A percentile compares a stretch with the other conserved stretches of the same genome.
Conservation (phyloP, 2,888 invertebrate genomes). For the Ichneumon xanthorius region DNA sequence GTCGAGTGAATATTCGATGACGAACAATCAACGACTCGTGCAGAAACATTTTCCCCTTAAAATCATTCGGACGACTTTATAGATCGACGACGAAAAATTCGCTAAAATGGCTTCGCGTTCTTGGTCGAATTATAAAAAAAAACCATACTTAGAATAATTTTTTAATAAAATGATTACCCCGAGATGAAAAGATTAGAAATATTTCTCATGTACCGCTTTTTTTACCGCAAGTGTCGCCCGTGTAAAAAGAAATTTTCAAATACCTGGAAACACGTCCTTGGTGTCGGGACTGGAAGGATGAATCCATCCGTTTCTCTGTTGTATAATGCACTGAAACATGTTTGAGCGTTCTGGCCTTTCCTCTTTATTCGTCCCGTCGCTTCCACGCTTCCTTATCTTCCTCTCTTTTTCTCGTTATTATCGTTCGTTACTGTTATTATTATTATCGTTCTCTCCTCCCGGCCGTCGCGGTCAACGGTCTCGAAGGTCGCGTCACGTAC, state of each 20-base stretch:
- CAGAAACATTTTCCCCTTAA: too few relatives aligned
- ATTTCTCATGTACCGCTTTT: too few relatives aligned
- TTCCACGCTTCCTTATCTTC: slow-evolving; percentile 30
- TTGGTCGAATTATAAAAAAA: too few relatives aligned
- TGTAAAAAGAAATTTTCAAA: neutral
- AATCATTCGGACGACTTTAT: too few relatives aligned
- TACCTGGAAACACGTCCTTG: slow-evolving; percentile 92
- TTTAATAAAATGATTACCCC: too few relatives aligned
- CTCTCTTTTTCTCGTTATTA: slow-evolving; percentile 28
- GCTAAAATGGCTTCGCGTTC: too few relatives aligned
- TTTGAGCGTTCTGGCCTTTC: slow-evolving; percentile 52
- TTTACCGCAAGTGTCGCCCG: too few relatives aligned
- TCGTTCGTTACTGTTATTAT: neutral
- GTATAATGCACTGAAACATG: slow-evolving; percentile 94
- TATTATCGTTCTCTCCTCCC: slow-evolving; percentile 14
- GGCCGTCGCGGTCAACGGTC: slow-evolving; percentile 62
- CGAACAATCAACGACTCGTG: too few relatives aligned
- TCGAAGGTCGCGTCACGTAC: slow-evolving; percentile 61
- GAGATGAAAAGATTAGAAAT: too few relatives aligned
- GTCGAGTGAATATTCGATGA: too few relatives aligned
- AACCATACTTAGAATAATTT: too few relatives aligned
- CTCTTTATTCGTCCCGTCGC: slow-evolving; percentile 18
- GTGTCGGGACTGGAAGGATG: slow-evolving; percentile 90
- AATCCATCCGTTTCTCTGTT: slow-evolving; percentile 92
- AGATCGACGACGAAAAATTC: too few relatives aligned